Conservation (phyloP, 2,888 invertebrate species). For the Patella ulyssiponensis region DNA sequence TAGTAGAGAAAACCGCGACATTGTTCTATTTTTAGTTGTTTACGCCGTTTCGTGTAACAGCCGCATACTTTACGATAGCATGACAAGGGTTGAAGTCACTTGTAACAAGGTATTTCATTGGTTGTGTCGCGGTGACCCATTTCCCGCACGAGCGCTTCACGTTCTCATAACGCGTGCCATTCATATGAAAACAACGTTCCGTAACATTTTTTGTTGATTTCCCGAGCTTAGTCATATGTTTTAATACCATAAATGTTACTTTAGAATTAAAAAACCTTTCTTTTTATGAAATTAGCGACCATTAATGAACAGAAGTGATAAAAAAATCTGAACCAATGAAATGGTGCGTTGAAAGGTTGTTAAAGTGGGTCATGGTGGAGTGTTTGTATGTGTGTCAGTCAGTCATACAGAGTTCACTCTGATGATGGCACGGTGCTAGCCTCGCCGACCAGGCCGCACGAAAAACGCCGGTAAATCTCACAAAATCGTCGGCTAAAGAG, state of each 20-base stretch:
- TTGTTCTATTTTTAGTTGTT: constrained; percentile 49
- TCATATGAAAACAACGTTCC: too few species aligned
- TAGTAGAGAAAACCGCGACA: constrained; percentile 11
- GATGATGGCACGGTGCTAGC: constrained; percentile 36
- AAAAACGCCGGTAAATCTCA: background rate
- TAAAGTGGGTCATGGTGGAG: constrained; percentile 44
- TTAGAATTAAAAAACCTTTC: too few species aligned
- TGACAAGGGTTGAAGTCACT: constrained; percentile 13
- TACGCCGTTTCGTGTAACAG: constrained; percentile 37
- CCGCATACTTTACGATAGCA: constrained; percentile 28
- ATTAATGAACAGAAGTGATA: constrained; percentile 15
- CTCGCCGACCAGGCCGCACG: constrained; percentile 13
- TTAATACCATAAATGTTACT: too few species aligned
- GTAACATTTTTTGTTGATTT: too few species aligned
- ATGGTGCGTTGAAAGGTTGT: constrained; percentile 30
- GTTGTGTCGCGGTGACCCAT: constrained; percentile 31
- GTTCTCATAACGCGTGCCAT: background rate
- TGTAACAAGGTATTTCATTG: constrained; percentile 40
- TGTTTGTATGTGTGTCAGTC: constrained; percentile 58
- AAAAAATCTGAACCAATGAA: constrained; percentile 36
- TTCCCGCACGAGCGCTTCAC: constrained; percentile 18
- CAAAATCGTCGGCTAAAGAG: background rate
- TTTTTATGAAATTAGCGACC: too few species aligned
- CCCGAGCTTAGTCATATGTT: too few species aligned
- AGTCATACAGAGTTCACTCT: constrained; percentile 54